Base-by-base conservation (phyloP, 2,113 vertebrate species). In the Indicator indicator region DNA sequence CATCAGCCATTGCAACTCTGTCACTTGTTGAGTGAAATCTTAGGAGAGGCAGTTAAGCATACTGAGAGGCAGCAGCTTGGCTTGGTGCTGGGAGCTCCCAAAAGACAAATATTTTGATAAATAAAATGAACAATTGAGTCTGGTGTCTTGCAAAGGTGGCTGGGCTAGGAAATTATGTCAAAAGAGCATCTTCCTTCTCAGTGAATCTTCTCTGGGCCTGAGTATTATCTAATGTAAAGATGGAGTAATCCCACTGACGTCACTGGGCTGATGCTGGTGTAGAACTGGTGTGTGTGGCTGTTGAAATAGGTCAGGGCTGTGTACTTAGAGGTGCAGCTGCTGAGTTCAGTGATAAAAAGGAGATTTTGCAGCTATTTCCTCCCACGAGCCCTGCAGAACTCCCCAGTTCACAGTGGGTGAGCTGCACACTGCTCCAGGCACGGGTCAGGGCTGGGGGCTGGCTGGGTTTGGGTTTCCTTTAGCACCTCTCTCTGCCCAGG, bases 381-480 rank as follows among this genome's bases (percentile, higher is more conserved):
- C 32, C 68, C 1, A 1, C 36, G 46, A 74, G 59, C 27, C 33
- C 63, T 65, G n/a, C 60, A 62, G 80, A 86, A 50, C 50, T 92
- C 69, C 69, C 33, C 50, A 60, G 56, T 48, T 36, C 0, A 0
- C 33, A 19, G 9, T 38, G 36, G 36, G 17, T 5, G 12, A 94
- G 70, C 76, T 9, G 20, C 1, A 1, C 15, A 11, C 26, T n/a
- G 71, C 60, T 50, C n/a, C 42, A 28, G 55, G 40, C 70, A 60
- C 1, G 2, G 26, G 46, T 33, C 2, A 0, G 33, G n/a, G 46
- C 65, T 0, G 0, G 56, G 48, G 33, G n/a, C 77, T 78, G 44
- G 19, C 27, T 5, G 7, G 5, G n/a, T 82, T 84, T 94, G 6
- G 4, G 30, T 82, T 84, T 94, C 59, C 62, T 89, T 46, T 40